phyloP scores from a whole-genome alignment of 2,888 invertebrate species.

The Pachydiplax longipennis region DNA sequence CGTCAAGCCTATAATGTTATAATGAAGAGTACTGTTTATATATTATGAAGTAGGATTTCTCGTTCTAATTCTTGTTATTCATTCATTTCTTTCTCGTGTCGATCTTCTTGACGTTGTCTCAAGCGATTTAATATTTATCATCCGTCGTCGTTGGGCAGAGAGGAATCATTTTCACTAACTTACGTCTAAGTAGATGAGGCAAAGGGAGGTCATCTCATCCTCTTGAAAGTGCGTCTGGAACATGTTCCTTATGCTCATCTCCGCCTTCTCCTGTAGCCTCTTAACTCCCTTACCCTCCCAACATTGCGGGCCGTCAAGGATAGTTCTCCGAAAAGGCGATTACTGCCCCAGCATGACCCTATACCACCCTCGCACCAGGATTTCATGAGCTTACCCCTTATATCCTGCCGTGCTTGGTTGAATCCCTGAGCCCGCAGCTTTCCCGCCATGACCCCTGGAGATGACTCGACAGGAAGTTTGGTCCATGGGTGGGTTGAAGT shows the following conservation, averaged over 20 bases:
- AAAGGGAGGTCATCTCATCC: not conserved
- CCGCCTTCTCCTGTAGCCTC: not conserved
- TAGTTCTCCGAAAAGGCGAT: not conserved
- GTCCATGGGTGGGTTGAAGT: not conserved
- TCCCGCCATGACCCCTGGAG: not conserved
- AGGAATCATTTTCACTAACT: not conserved
- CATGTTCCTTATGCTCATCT: not conserved
- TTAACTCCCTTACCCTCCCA: not conserved
- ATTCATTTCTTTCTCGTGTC: no score
- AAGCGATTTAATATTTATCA: no score
- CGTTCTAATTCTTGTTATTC: no score
- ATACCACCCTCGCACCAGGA: not conserved
- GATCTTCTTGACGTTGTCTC: no score
- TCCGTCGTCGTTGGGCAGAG: no score
- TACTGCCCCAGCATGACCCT: not conserved
- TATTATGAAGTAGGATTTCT: no score
- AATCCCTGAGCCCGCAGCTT: not conserved
- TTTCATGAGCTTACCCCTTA: constrained; percentile 1
- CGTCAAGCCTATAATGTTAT: no score
- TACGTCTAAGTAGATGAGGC: not conserved
- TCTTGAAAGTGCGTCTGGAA: not conserved
- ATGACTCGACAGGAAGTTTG: not conserved
- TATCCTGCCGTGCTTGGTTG: not conserved
- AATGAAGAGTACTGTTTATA: no score
- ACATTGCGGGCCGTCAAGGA: not conserved